phyloP scores from a whole-genome alignment of 2,113 vertebrate genomes.

The Mystacornis crossleyi region DNA sequence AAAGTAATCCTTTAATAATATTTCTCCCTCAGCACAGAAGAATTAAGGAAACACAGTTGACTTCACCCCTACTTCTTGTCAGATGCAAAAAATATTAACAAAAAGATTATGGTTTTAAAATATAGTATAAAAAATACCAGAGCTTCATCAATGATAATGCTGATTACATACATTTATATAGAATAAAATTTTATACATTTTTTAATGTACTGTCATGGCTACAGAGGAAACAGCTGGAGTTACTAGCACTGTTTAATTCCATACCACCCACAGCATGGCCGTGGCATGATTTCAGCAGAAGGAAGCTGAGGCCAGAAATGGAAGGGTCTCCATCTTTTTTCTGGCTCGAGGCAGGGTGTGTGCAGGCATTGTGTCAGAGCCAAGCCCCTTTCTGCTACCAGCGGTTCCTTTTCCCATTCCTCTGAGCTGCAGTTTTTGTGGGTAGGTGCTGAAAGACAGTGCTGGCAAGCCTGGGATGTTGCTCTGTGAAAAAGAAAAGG shows the following conservation, averaged over 20 bases:
- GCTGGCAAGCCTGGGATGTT: background rate
- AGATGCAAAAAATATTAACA: background rate
- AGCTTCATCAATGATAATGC: background rate
- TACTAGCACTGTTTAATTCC: background rate
- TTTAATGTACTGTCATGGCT: background rate
- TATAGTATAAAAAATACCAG: background rate
- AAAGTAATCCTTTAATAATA: background rate
- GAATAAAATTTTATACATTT: background rate
- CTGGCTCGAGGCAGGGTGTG: background rate
- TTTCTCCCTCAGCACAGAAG: background rate
- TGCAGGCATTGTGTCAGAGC: rapidly evolving
- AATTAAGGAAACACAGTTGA: background rate
- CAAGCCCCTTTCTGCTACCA: background rate
- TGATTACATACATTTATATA: background rate
- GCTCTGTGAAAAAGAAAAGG: background rate
- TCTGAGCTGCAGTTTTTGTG: background rate
- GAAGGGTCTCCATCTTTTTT: background rate
- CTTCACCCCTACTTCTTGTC: background rate
- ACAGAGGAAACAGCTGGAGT: background rate
- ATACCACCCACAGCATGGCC: background rate
- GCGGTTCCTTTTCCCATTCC: background rate
- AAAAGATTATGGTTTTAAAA: background rate
- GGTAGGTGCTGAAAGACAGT: background rate
- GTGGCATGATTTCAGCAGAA: rapidly evolving
- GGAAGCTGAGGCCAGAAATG: background rate